Evolutionary conservation across 2,113 vertebrate species (phyloP).

Genomic region (Laticauda laticaudata): DNA sequence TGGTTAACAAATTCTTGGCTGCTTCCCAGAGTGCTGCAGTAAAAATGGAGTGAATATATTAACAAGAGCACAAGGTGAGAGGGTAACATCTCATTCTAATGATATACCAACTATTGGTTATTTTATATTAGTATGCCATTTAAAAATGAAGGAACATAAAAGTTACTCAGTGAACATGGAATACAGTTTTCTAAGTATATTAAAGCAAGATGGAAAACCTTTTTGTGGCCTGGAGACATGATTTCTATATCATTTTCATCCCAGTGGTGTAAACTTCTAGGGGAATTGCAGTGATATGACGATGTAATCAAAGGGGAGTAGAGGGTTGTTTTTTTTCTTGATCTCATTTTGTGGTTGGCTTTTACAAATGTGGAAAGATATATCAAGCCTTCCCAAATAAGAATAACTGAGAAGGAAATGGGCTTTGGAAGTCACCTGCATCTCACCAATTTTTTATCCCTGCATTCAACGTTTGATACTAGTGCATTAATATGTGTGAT

Average conservation of each 20-base stretch:
- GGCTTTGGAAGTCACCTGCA: not conserved
- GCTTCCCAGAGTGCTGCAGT: slow-evolving; percentile 5
- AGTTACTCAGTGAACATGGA: not conserved
- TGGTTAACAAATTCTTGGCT: slow-evolving; percentile 21
- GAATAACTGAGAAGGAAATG: not conserved
- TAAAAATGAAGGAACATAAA: not conserved
- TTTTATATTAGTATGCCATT: not conserved
- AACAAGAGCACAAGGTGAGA: not conserved
- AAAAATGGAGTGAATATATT: not conserved
- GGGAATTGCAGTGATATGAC: not conserved
- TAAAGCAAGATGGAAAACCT: not conserved
- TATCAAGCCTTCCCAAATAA: not conserved
- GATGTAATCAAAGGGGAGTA: not conserved
- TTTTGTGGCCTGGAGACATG: not conserved
- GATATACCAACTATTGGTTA: not conserved
- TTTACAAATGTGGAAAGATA: not conserved
- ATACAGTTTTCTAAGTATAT: not conserved
- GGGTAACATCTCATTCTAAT: not conserved
- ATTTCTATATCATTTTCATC: not conserved
- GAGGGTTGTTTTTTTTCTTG: not conserved
- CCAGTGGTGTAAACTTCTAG: not conserved
- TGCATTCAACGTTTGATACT: not conserved
- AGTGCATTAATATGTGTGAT: not conserved
- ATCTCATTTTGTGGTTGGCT: not conserved
- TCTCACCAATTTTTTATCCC: not conserved